Conservation (phyloP, 2,113 vertebrate genomes). For the Chrysochloris asiatica region DNA sequence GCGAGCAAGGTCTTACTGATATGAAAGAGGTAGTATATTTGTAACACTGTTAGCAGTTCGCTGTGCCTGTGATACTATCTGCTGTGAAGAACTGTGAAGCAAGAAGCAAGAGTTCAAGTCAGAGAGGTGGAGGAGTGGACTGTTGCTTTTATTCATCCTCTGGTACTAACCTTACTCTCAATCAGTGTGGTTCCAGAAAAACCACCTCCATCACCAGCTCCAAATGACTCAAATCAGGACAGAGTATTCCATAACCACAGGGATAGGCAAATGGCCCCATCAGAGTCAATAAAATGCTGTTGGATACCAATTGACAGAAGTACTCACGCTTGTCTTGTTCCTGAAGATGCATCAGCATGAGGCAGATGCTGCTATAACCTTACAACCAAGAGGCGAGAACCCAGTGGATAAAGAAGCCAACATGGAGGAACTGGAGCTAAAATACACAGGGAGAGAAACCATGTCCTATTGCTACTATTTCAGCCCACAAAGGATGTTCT, state of each 20-base stretch:
- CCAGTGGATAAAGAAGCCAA: background rate
- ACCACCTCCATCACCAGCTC: background rate
- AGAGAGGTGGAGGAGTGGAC: background rate
- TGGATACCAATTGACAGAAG: background rate
- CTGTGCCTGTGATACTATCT: background rate
- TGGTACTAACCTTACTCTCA: background rate
- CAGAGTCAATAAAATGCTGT: no score
- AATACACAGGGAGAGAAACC: background rate
- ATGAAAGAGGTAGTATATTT: background rate
- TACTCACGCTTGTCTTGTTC: background rate
- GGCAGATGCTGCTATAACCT: background rate
- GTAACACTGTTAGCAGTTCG: no score
- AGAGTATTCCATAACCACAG: background rate
- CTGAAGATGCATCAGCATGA: no score
- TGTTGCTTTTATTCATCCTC: background rate
- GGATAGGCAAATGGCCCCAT: background rate
- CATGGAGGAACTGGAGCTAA: background rate
- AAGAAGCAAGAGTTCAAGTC: background rate
- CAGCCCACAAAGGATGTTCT: background rate
- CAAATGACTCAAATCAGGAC: background rate
- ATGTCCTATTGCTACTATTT: background rate
- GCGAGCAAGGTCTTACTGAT: background rate
- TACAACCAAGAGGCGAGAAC: background rate
- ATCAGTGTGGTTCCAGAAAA: background rate
- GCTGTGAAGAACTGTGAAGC: background rate